Percentiles rank a stretch among this genome's conserved stretches.
Conservation (phyloP, 2,113 vertebrate species). For the Solenodon paradoxus region DNA sequence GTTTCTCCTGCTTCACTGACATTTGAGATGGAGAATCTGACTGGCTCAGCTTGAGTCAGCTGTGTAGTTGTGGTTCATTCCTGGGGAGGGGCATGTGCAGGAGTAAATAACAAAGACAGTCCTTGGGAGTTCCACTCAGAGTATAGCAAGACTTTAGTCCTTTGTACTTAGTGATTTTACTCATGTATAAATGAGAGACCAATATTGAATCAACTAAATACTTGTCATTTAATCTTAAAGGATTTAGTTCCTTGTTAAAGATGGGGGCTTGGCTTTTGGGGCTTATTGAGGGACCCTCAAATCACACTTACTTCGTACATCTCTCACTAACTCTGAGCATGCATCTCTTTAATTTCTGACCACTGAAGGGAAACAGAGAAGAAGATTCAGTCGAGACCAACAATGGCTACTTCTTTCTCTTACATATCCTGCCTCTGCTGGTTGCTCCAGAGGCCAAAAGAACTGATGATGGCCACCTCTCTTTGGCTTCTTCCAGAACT, state of each 20-base stretch:
- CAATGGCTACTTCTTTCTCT: neutral
- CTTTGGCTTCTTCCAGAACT: neutral
- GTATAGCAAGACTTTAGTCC: neutral
- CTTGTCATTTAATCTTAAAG: neutral
- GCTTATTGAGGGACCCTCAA: neutral
- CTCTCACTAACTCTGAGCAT: neutral
- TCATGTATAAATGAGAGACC: neutral
- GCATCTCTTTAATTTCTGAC: neutral
- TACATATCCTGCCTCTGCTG: neutral
- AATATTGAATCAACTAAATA: neutral
- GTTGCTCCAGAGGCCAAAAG: neutral
- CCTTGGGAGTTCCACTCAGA: neutral
- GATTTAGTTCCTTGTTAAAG: neutral
- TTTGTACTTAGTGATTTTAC: slow-evolving; percentile 1
- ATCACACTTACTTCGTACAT: neutral
- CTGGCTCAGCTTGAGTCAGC: neutral
- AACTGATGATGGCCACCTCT: neutral
- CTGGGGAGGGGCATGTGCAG: neutral
- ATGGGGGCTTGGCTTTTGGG: neutral
- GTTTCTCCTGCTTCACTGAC: neutral
- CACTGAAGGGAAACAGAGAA: neutral
- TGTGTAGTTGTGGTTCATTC: neutral
- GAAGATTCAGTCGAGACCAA: neutral
- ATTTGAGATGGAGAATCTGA: neutral
- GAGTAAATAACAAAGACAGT: neutral